phyloP scores from a whole-genome alignment of 1,140 invertebrate genomes.

The Anadara kagoshimensis region DNA sequence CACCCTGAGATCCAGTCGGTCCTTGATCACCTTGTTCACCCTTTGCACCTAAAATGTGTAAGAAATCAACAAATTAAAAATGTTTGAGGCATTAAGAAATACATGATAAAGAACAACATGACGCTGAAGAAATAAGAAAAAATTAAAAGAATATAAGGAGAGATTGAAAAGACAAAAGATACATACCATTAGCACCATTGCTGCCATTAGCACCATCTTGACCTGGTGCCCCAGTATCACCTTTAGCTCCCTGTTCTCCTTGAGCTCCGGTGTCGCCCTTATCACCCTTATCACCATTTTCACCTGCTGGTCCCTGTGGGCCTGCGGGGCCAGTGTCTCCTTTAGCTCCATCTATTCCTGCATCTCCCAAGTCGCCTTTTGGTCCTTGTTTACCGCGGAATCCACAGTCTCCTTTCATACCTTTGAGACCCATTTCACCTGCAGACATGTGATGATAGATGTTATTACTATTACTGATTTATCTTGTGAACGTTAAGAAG shows the following conservation, averaged over 20 bases:
- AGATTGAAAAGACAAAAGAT: too few relatives aligned
- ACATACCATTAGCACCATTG: background rate
- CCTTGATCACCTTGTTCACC: constrained; percentile 5
- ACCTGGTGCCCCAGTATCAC: background rate
- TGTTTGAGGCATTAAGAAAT: background rate
- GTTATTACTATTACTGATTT: too few relatives aligned
- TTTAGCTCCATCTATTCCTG: background rate
- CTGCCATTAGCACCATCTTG: background rate
- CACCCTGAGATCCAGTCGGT: background rate
- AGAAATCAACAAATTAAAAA: background rate
- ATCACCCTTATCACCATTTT: background rate
- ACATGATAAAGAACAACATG: background rate
- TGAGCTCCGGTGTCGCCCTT: background rate
- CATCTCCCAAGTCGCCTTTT: background rate
- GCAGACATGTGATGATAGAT: too few relatives aligned
- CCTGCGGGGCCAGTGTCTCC: background rate
- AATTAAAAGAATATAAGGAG: too few relatives aligned
- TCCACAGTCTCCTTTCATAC: background rate
- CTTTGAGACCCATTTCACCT: background rate
- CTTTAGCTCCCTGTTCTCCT: background rate
- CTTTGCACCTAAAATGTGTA: background rate
- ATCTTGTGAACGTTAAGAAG: too few relatives aligned
- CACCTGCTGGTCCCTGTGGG: background rate
- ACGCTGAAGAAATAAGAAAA: too few relatives aligned
- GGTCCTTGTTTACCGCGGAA: background rate